Evolutionary conservation across 1,140 invertebrate species (phyloP), one percentile per base, ranked within the genome.

Genomic region (Holotrichia oblita): DNA sequence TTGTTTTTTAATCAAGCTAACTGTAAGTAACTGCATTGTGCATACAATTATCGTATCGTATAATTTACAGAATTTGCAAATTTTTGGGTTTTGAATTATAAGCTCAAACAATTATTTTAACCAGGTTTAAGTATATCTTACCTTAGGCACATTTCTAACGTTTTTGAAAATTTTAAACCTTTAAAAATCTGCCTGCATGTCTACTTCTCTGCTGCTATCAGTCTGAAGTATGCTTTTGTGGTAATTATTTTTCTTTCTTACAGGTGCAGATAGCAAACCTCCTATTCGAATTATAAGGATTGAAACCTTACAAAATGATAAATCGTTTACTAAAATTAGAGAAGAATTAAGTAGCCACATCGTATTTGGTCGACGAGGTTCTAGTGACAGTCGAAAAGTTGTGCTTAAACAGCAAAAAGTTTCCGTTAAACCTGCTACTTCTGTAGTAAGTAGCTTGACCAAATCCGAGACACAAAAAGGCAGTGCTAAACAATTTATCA

Each of bases 341-440:
- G 73, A 74, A 74, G 73, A 74, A 74, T 42, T 74, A 22, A 74
- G 73, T 17, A 74, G 73, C 20, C 73, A 74, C n/a, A 74, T 74
- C 6, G 22, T 74, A 24, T 74, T 74, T 34, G 20, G 34, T 20
- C 3, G 14, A 74, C 34, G 40, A 40, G 73, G 40, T n/a, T 40
- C n/a, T 12, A 42, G 14, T 14, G 34, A 74, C 14, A 44, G 17
- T 74, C 20, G 22, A 69, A 69, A 69, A 14, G 61, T 69, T 14
- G 10, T 27, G 9, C 9, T 69, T 22, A 69, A 69, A 27, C 22
- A 69, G 12, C 61, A 24, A 7, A 69, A 34, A 69, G 22, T 22
- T 27, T 9, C 61, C 14, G 8, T 14, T 0, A 34, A 22, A 8
- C 12, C 48, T 17, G n/a, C 2, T 55, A 17, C 12, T 7, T 55